These are phyloP conservation scores for Thermophis baileyi DNA, from an alignment of 2,113 vertebrate species.

Conservation along the genomic window DNA sequence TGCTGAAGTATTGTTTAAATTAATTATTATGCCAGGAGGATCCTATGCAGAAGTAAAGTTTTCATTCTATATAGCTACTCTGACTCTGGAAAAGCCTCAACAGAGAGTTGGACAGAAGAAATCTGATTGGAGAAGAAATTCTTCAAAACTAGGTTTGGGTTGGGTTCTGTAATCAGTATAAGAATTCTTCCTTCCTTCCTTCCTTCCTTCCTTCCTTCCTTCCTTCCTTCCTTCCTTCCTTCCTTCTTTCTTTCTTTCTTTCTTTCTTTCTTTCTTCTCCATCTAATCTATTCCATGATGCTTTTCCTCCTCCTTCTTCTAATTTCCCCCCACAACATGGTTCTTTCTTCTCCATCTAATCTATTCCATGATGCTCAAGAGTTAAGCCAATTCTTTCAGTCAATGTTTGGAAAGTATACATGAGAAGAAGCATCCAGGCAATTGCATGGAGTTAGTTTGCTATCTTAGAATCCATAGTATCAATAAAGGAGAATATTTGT, in stretches of 20 bases:
- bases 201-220: too few relatives aligned
- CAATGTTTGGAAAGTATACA: not conserved
- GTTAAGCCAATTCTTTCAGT: not conserved
- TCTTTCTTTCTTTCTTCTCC: not conserved
- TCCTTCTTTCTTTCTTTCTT: not conserved
- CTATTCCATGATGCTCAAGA: not conserved
- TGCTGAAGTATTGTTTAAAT: not conserved
- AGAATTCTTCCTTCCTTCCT: not conserved
- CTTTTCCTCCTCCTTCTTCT: too few relatives aligned
- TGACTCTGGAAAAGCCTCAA: not conserved
- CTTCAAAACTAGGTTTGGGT: not conserved
- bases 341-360: too few relatives aligned
- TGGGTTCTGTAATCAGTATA: not conserved
- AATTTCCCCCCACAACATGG: too few relatives aligned
- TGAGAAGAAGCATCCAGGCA: not conserved
- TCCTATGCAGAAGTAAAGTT: not conserved
- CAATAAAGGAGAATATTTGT: not conserved
- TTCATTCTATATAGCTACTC: not conserved
- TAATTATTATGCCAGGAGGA: not conserved
- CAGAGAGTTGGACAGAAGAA: not conserved
- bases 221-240: too few relatives aligned
- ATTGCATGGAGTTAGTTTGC: not conserved
- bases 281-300: not conserved
- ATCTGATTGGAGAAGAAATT: not conserved
- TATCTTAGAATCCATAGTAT: not conserved